These are phyloP conservation scores for Saxicola maurus DNA, from an alignment of 2,797 vertebrate species.

Conservation along the genomic window DNA sequence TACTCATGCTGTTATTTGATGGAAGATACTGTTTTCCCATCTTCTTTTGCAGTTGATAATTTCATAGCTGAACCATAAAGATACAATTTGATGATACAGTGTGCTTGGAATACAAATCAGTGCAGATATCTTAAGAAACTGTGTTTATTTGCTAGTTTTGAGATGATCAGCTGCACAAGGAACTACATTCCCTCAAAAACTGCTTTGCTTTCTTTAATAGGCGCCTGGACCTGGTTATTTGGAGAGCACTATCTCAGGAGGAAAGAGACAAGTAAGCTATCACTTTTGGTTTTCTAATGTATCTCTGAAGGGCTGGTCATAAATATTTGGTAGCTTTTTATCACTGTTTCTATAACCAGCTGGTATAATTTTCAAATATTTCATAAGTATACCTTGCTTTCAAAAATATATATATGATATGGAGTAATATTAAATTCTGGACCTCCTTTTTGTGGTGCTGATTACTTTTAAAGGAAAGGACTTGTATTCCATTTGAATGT, in stretches of 20 bases:
- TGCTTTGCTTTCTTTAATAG: slow-evolving; percentile 61
- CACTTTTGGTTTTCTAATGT: background rate
- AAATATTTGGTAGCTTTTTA: background rate
- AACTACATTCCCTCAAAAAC: background rate
- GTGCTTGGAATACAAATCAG: slow-evolving; percentile 37
- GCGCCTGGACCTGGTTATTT: slow-evolving; percentile 71
- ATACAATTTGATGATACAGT: background rate
- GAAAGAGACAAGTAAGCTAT: slow-evolving; percentile 76
- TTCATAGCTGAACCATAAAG: slow-evolving; percentile 34
- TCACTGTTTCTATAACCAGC: background rate
- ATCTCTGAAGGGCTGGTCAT: background rate
- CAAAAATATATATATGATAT: background rate
- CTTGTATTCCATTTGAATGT: background rate
- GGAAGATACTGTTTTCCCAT: slow-evolving; percentile 27
- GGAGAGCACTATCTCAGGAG: slow-evolving; percentile 72
- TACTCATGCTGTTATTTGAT: slow-evolving; percentile 17
- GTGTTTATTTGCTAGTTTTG: background rate
- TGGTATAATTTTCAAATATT: background rate
- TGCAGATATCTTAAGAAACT: background rate
- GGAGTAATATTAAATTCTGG: background rate
- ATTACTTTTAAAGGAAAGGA: background rate
- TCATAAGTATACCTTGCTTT: background rate
- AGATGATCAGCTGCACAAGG: background rate
- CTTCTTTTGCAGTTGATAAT: slow-evolving; percentile 37
- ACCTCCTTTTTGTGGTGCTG: background rate